Conservation (phyloP, 1,140 invertebrate species). For the Sipha flava region DNA sequence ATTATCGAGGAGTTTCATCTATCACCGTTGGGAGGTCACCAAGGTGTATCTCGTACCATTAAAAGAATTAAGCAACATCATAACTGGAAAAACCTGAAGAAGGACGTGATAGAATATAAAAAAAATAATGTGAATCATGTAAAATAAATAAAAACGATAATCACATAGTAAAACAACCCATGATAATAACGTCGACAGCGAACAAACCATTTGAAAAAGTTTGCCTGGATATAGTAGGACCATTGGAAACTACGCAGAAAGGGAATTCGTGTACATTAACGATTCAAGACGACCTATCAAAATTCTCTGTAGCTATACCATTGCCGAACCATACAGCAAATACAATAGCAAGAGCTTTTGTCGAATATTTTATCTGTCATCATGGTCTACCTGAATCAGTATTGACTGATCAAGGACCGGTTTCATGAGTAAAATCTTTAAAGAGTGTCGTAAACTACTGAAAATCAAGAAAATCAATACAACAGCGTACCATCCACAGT, state of each 20-base stretch:
- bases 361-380: neutral
- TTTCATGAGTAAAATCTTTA: neutral
- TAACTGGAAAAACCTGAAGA: neutral
- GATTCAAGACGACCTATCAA: neutral
- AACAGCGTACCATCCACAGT: slow-evolving; percentile 44
- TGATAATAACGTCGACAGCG: neutral
- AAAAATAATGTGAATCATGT: neutral
- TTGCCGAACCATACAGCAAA: neutral
- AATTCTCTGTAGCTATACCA: neutral
- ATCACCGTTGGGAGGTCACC: neutral
- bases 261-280: too few relatives aligned
- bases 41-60: too few relatives aligned
- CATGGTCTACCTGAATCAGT: neutral
- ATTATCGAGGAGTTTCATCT: neutral
- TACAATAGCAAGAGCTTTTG: neutral
- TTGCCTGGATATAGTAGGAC: neutral
- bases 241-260: neutral
- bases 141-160: neutral
- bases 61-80: neutral
- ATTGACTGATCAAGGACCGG: neutral
- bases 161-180: neutral
- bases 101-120: neutral
- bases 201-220: too few relatives aligned
- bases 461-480: slow-evolving; percentile 34
- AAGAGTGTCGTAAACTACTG: slow-evolving; percentile 37